A percentile compares a stretch with the other conserved stretches of the same genome.
Evolutionary conservation across 2,113 vertebrate genomes (phyloP).

Genomic region (Malurus melanocephalus): DNA sequence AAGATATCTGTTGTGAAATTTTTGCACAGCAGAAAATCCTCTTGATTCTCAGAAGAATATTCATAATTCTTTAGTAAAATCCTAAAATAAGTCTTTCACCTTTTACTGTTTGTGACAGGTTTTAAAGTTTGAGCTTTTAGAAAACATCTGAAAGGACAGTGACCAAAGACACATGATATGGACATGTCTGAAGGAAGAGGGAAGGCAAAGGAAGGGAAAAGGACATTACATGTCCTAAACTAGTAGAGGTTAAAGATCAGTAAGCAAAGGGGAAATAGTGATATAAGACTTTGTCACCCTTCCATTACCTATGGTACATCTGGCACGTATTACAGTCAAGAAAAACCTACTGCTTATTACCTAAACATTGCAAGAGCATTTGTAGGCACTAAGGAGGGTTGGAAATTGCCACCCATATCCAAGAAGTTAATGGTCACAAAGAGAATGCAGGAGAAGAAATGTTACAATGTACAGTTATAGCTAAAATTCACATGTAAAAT

Average conservation of each 20-base stretch:
- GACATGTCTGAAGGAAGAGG: neutral
- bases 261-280: neutral
- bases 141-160: neutral
- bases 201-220: neutral
- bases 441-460: neutral
- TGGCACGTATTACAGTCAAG: neutral
- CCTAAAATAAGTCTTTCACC: neutral
- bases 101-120: neutral
- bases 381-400: neutral
- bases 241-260: neutral
- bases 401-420: neutral
- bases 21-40: neutral
- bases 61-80: neutral
- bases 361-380: neutral
- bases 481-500: neutral
- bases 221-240: neutral
- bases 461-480: neutral
- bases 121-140: neutral
- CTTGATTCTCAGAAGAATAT: neutral
- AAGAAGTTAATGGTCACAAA: neutral
- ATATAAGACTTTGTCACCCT: neutral
- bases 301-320: fast-evolving
- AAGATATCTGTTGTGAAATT: neutral
- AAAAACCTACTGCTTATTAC: neutral
- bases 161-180: neutral